Percentiles rank a stretch among this genome's conserved stretches.
These are phyloP conservation scores for Cryptus viduatorius DNA, from an alignment of 2,888 invertebrate genomes.

Conservation along the genomic window DNA sequence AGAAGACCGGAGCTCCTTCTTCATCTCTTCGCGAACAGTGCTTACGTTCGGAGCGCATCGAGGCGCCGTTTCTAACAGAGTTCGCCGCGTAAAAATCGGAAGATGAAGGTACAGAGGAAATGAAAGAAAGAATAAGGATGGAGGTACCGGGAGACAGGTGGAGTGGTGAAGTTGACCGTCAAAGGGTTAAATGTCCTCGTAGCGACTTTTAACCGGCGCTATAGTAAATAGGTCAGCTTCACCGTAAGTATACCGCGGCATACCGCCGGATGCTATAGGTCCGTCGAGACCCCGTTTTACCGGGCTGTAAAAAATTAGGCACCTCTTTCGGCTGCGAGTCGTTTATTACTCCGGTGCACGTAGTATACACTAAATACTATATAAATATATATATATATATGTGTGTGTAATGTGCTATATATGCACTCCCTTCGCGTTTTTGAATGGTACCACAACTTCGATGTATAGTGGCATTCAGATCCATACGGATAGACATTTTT, in stretches of 20 bases:
- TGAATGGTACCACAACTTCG: no score
- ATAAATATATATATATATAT: not conserved
- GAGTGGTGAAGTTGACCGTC: no score
- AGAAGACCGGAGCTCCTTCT: not conserved
- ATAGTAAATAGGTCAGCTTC: constrained; percentile 1
- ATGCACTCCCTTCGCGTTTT: no score
- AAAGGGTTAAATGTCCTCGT: no score
- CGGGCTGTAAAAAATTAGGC: constrained; percentile 55
- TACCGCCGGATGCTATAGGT: not conserved
- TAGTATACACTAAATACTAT: constrained; percentile 2
- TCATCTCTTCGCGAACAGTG: not conserved
- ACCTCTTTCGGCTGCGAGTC: constrained; percentile 25
- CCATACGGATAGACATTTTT: constrained; percentile 21
- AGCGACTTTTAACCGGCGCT: no score
- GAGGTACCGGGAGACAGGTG: no score
- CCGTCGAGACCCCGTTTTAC: constrained; percentile 12
- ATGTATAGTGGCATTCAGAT: not conserved
- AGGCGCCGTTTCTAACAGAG: no score
- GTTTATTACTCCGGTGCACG: constrained; percentile 18
- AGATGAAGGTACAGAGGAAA: no score
- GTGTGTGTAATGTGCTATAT: no score
- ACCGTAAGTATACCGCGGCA: not conserved
- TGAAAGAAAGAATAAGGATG: no score
- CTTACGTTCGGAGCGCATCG: no score
- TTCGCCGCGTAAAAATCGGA: no score